Evolutionary conservation across 2,888 invertebrate genomes (phyloP).

Genomic region (Elysia crispata): DNA sequence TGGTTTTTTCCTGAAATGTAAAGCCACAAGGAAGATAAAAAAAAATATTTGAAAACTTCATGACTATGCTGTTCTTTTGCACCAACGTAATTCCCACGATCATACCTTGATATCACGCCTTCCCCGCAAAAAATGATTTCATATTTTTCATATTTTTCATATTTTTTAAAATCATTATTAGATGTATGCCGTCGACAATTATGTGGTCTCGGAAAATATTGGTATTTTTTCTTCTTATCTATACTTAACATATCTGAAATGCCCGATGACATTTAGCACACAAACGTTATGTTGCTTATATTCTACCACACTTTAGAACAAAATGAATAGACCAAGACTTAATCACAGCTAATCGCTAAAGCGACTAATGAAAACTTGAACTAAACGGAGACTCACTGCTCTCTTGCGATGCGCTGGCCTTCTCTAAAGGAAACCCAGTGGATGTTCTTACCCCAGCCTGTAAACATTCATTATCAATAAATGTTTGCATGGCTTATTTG

Average conservation of each 20-base stretch:
- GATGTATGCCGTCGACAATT: too few species aligned
- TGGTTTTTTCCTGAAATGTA: conserved; percentile 79
- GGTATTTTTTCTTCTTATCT: neutral
- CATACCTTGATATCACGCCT: too few species aligned
- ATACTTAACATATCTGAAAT: neutral
- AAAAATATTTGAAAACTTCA: too few species aligned
- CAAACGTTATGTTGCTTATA: neutral
- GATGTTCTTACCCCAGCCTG: conserved; percentile 71
- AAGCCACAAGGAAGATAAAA: too few species aligned
- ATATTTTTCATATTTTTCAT: too few species aligned
- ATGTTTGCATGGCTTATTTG: too few species aligned
- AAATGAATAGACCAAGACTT: neutral
- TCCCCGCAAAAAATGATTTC: too few species aligned
- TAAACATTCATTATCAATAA: too few species aligned
- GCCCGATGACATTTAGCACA: neutral
- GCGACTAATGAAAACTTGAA: neutral
- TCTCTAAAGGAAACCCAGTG: conserved; percentile 63
- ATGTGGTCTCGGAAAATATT: too few species aligned
- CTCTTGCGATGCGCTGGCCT: conserved; percentile 59
- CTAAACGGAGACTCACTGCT: conserved; percentile 47
- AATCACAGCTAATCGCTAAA: neutral
- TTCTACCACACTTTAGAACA: neutral
- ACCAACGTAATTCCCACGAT: too few species aligned
- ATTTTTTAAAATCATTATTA: too few species aligned
- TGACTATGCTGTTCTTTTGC: too few species aligned